These are phyloP conservation scores for Rhysida immarginata DNA, from an alignment of 1,140 invertebrate species.

Conservation along the genomic window DNA sequence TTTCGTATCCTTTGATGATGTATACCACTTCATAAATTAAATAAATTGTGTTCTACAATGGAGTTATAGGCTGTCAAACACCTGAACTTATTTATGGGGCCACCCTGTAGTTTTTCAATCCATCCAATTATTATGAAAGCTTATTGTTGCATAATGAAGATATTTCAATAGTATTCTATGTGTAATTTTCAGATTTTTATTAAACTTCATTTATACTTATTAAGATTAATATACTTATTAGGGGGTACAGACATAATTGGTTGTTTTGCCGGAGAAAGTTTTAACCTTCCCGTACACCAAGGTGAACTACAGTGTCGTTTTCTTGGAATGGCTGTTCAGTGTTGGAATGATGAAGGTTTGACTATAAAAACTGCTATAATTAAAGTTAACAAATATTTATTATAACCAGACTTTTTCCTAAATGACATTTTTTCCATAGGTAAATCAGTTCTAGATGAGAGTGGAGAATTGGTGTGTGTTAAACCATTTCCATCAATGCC, in stretches of 20 bases:
- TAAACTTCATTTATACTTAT: too few relatives aligned
- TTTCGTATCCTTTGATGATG: too few relatives aligned
- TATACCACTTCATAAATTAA: too few relatives aligned
- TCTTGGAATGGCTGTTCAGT: conserved; percentile 38
- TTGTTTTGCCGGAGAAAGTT: conserved; percentile 41
- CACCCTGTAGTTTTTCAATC: too few relatives aligned
- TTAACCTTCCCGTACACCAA: conserved; percentile 35
- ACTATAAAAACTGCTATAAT: not conserved
- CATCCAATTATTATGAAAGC: too few relatives aligned
- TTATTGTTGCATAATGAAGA: too few relatives aligned
- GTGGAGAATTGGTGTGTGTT: conserved; percentile 41
- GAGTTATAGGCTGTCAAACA: too few relatives aligned
- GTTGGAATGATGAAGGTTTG: conserved; percentile 32
- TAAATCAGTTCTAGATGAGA: conserved; percentile 31
- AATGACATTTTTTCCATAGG: conserved; percentile 22
- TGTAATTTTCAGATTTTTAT: too few relatives aligned
- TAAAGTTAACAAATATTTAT: not conserved
- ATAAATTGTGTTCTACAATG: too few relatives aligned
- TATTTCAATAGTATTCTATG: too few relatives aligned
- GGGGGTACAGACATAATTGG: conserved; percentile 45
- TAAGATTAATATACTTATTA: too few relatives aligned
- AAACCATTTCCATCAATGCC: conserved; percentile 46
- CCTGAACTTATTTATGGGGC: too few relatives aligned
- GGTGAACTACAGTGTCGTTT: conserved; percentile 40
- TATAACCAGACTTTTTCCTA: not conserved